Percentiles rank a stretch among this genome's conserved stretches.
Conservation (phyloP, 2,888 invertebrate species). For the Xestia c-nigrum region DNA sequence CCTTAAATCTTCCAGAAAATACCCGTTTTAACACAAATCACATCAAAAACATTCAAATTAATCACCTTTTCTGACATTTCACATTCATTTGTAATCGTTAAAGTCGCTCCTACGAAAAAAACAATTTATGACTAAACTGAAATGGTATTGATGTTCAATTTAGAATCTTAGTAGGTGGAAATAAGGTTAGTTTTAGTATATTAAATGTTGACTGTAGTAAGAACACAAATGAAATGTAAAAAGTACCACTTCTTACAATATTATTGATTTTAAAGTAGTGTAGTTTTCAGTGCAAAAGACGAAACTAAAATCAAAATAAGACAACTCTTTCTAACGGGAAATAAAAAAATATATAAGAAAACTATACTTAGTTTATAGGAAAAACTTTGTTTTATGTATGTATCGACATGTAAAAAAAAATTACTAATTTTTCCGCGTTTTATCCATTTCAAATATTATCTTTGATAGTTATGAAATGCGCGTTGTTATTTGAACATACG, state of each 20-base stretch:
- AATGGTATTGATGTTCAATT: background rate
- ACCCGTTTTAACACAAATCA: slow-evolving; percentile 50
- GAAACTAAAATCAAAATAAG: background rate
- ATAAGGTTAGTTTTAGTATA: slow-evolving; percentile 10
- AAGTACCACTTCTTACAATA: background rate
- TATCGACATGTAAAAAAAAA: no score
- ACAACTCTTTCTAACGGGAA: background rate
- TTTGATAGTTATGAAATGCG: background rate
- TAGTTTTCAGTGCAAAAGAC: background rate
- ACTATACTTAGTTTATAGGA: background rate
- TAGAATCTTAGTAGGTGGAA: background rate
- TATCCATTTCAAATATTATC: background rate
- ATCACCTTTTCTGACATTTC: slow-evolving; percentile 49
- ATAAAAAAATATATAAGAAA: background rate
- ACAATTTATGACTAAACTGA: slow-evolving; percentile 44
- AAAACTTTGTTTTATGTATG: no score
- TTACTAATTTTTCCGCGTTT: background rate
- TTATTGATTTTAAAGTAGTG: background rate
- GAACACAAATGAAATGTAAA: background rate
- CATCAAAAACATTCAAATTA: slow-evolving; percentile 49
- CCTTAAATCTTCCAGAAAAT: slow-evolving; percentile 41
- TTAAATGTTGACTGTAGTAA: background rate
- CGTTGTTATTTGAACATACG: background rate
- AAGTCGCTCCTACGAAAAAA: slow-evolving; percentile 58
- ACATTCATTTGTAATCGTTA: slow-evolving; percentile 61